Percentiles rank a stretch among this genome's conserved stretches.
Evolutionary conservation across 2,888 invertebrate genomes (phyloP).

Genomic region (Nudaria mundana): DNA sequence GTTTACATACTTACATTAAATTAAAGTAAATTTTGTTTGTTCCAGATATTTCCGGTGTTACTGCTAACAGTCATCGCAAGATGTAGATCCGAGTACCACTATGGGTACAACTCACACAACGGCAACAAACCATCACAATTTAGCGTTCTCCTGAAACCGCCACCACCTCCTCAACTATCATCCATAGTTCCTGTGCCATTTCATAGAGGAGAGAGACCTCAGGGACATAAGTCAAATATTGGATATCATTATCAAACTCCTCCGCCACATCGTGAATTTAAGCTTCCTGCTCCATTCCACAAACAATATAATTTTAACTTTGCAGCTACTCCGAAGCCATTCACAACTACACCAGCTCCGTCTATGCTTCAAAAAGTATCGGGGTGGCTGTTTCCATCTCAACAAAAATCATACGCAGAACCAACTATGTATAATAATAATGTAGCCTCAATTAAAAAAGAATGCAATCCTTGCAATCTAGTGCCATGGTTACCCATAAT

Average conservation of each 20-base stretch:
- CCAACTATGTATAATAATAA: conserved; percentile 41
- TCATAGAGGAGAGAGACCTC: conserved; percentile 52
- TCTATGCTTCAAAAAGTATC: conserved; percentile 82
- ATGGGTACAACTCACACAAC: conserved; percentile 43
- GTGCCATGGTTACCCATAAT: conserved; percentile 91
- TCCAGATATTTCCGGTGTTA: conserved; percentile 63
- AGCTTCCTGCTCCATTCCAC: conserved; percentile 72
- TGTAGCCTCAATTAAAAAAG: conserved; percentile 67
- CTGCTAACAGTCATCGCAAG: conserved; percentile 48
- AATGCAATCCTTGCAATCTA: conserved; percentile 89
- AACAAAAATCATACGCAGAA: conserved; percentile 51
- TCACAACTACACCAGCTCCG: conserved; percentile 66
- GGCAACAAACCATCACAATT: conserved; percentile 54
- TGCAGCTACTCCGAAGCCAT: conserved; percentile 68
- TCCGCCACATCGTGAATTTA: conserved; percentile 55
- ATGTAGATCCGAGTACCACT: conserved; percentile 52
- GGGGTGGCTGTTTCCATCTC: conserved; percentile 82
- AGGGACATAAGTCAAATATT: conserved; percentile 56
- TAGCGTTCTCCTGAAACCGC: conserved; percentile 67
- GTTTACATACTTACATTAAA: too few relatives aligned
- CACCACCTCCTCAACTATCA: conserved; percentile 61
- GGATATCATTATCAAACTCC: conserved; percentile 61
- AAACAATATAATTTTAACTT: conserved; percentile 74
- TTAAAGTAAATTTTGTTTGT: too few relatives aligned
- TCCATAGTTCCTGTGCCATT: conserved; percentile 65